A percentile compares a stretch with the other conserved stretches of the same genome.
phyloP scores from a whole-genome alignment of 2,113 vertebrate species.

The Coreoperca whiteheadi region DNA sequence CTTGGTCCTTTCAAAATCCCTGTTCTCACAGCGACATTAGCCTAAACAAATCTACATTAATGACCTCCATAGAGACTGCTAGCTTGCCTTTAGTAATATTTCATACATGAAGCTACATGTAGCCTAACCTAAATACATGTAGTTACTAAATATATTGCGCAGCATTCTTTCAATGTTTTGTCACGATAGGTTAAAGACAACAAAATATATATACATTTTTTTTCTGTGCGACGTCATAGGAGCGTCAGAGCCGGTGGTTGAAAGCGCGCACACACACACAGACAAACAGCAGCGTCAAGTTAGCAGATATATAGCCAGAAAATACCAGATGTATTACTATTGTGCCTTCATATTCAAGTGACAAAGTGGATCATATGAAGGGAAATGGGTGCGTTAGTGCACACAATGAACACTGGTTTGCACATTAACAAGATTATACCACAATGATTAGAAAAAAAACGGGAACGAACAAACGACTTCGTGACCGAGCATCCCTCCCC shows the following conservation, averaged over 20 bases:
- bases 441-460: neutral
- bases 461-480: accelerated
- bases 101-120: no score
- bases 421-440: neutral
- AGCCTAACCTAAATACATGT: neutral
- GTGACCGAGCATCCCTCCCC: accelerated
- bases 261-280: neutral
- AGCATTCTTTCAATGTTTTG: neutral
- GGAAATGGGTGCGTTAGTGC: accelerated
- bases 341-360: slow-evolving; percentile 39
- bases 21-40: neutral
- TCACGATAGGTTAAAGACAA: neutral
- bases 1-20: no score
- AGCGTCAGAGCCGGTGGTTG: slow-evolving; percentile 47
- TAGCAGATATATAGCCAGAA: neutral
- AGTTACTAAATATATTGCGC: no score
- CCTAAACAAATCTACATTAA: neutral
- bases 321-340: accelerated
- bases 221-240: slow-evolving; percentile 37
- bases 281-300: slow-evolving; percentile 20
- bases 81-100: neutral
- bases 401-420: accelerated
- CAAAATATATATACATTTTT: neutral
- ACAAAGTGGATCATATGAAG: accelerated
- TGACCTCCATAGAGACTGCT: neutral